Percentiles rank a stretch among this genome's conserved stretches.
Conservation (phyloP, 2,113 vertebrate species). For the Phrynosoma platyrhinos region DNA sequence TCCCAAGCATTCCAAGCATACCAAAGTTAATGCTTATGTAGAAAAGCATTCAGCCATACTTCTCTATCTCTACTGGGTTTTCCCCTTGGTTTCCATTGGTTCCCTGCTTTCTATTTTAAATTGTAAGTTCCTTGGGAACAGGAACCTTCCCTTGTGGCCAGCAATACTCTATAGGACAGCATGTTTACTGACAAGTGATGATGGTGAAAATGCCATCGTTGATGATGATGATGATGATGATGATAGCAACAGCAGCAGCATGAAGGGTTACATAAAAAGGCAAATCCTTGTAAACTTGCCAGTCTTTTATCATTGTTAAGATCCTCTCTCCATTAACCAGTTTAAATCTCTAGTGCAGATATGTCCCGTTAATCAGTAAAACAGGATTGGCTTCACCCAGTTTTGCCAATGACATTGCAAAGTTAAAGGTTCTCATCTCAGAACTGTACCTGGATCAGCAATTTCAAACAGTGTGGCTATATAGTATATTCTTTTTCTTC, state of each 20-base stretch:
- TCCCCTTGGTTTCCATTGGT: background rate
- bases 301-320: constrained; percentile 36
- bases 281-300: background rate
- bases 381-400: too few relatives aligned
- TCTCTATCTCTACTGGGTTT: background rate
- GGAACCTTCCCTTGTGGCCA: background rate
- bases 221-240: background rate
- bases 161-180: too few relatives aligned
- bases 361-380: too few relatives aligned
- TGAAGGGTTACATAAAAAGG: background rate
- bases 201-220: too few relatives aligned
- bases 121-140: background rate
- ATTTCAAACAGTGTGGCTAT: too few relatives aligned
- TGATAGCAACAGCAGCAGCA: background rate
- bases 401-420: too few relatives aligned
- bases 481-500: too few relatives aligned
- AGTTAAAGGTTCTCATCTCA: too few relatives aligned
- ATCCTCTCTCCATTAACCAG: background rate
- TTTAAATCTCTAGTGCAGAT: too few relatives aligned
- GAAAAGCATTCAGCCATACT: background rate
- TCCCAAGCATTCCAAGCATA: background rate
- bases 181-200: too few relatives aligned
- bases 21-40: background rate
- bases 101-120: background rate
- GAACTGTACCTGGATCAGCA: too few relatives aligned